Evolutionary conservation across 2,888 invertebrate genomes (phyloP), one percentile per base, ranked within the genome.

Genomic region (Dolichomitus sp.): DNA sequence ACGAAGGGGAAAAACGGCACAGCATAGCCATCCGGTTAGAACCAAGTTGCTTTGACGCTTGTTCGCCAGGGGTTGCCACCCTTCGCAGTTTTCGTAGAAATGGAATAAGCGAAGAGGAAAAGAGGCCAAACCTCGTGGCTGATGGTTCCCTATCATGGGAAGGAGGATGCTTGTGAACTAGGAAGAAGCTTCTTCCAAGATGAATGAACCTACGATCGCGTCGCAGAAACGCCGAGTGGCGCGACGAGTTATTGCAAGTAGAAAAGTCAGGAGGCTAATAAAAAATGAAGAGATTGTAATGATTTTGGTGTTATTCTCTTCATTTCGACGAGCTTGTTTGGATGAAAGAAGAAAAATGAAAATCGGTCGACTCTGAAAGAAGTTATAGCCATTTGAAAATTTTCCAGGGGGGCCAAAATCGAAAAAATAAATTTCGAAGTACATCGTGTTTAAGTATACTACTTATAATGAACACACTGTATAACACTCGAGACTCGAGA

Each of bases 181-280:
- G 73, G 69, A 75, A 73, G 80, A 33, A 33, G 30, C 72, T 27
- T 84, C 83, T 80, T 72, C 86, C 85, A 91, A 92, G 92, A 93
- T 92, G 88, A 91, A 93, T 93, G 91, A 88, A 83, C 86, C 77
- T 77, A 74, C 86, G 90, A 91, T 89, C 89, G 81, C 89, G 85
- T 84, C 79, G 87, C 86, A 87, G 88, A 90, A 89, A 91, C 89
- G 91, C 88, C 92, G 92, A 93, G 90, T 91, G 92, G 89, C 91
- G 91, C 89, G 90, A 92, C 92, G 92, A 91, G 90, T 91, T 91
- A 92, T 92, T 93, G 92, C 92, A 92, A 92, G 91, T 89, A 89
- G 88, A 88, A 75, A 83, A 78, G 50, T 48, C 75, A 75, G 73
- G 27, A 83, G 83, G 82, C 88, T 91, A 92, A 93, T 92, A 91